Base-by-base conservation (phyloP, 2,113 vertebrate species). In the Poeciliopsis prolifica region DNA sequence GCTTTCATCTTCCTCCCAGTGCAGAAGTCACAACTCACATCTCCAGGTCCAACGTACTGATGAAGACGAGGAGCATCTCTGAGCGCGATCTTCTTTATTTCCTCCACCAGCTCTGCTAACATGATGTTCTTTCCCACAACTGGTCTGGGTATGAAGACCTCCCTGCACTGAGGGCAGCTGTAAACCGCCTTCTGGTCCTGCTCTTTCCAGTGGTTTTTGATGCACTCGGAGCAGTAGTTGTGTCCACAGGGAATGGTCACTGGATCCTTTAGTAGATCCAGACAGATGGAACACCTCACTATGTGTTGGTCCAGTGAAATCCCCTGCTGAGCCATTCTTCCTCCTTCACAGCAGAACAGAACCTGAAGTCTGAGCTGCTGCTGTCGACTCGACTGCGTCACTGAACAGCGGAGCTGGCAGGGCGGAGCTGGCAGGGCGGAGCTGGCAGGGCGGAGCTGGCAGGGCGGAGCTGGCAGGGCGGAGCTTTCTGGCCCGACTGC, bases 1-100 rank as follows among this genome's bases (percentile, higher is more conserved):
- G 73, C 65, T 61, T 61, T 26, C 10, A 68, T 54, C 37, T 61
- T 75, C 12, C 51, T 42, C 33, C 58, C 35, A 35, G 51, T 67
- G 3, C 73, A 75, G 29, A 58, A 66, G 35, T 66, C 72, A 74
- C 72, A 74, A n/a, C 30, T 17, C 44, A 74, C 72, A 66, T 74
- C 72, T 64, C 5, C 48, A 22, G 72, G 17, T 40, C 72, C 63
- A 5, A 31, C 63, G 8, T 24, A 66, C 44, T 6, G 4, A 13
- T 66, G 13, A 67, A 8, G 26, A 22, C 26, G 9, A 35, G 31
- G n/a, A 40, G 64, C 33, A 24, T 33, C 64, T 67, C 40, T 26
- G 15, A 30, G 33, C 10, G 1, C n/a, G 3, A 26, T 29, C 0
- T 61, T 42, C 64, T 61, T 67, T n/a, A n/a, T 54, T 19, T 51